Evolutionary conservation across 2,888 invertebrate species (phyloP), one percentile per base, ranked within the genome.

Genomic region (Parelbella ahira): DNA sequence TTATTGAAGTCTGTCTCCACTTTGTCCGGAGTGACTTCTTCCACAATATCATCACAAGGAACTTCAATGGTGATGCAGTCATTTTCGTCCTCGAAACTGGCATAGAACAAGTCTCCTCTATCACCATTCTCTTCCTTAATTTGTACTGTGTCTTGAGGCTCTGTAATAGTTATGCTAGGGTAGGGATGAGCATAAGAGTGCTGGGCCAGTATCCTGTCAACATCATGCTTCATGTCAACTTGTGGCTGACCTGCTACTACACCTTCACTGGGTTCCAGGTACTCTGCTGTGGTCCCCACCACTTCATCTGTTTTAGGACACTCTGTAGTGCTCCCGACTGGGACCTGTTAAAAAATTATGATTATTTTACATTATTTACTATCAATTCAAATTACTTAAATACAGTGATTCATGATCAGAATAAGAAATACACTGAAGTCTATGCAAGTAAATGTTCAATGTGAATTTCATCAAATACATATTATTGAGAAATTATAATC

Each of bases 251-350:
- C 77, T 86, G 89, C n/a, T 82, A 87, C 58, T 72, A 68, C 69
- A 89, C 82, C 57, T 91, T 89, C 66, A 93, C 88, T 56, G 95
- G 95, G 73, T 94, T 95, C 95, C 95, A 95, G 60, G 88, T 92
- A 79, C 91, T 93, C 82, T 95, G 95, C 67, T 94, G 93, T 36
- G 92, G 92, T 49, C 95, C 94, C 95, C 95, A 95, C 95, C 95
- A 95, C 61, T 93, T 92, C 67, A 91, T 88, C 73, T 91, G 88
- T 58, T 89, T 83, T 45, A 84, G 65, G 24, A 68, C 81, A 66
- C 58, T 77, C 69, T 80, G 74, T 50, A 84, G 61, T 39, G 66
- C 70, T 51, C 74, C 79, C 43, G 75, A 57, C 58, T 81, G 76
- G 29, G 70, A 71, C 71, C 86, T 87, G 52, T 55, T 63, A 67